Evolutionary conservation across 2,797 vertebrate genomes (phyloP).

Genomic region (Tapirus indicus): DNA sequence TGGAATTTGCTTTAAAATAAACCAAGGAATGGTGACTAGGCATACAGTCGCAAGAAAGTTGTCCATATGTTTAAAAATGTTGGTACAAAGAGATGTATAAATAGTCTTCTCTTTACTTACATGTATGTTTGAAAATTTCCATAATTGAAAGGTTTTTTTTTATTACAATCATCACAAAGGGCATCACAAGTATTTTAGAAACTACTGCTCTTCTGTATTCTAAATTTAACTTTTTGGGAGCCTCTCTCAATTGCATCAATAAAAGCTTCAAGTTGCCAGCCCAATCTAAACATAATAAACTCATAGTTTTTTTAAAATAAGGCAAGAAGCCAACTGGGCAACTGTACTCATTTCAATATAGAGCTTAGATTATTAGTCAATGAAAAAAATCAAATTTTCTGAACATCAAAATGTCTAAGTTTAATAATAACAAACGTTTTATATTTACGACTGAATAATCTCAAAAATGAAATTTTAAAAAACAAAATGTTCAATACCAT

Average conservation of each 20-base stretch:
- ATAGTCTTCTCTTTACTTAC: background rate
- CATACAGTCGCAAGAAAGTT: background rate
- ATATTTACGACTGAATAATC: background rate
- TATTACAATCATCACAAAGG: background rate
- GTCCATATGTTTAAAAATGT: background rate
- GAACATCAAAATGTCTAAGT: background rate
- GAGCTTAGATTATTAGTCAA: background rate
- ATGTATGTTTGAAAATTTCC: background rate
- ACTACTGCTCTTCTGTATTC: background rate
- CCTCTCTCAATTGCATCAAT: background rate
- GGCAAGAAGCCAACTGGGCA: background rate
- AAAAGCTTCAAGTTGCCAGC: background rate
- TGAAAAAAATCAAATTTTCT: constrained; percentile 7
- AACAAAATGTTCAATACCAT: background rate
- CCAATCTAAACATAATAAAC: background rate
- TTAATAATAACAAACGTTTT: background rate
- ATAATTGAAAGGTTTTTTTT: background rate
- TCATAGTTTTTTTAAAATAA: background rate
- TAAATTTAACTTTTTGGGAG: background rate
- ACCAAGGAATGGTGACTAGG: background rate
- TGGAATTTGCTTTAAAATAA: background rate
- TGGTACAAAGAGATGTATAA: background rate
- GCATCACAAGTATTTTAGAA: background rate
- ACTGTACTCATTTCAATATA: background rate
- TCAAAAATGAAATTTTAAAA: background rate